Evolutionary conservation across 2,888 invertebrate genomes (phyloP).

Genomic region (Perizoma affinitatum): DNA sequence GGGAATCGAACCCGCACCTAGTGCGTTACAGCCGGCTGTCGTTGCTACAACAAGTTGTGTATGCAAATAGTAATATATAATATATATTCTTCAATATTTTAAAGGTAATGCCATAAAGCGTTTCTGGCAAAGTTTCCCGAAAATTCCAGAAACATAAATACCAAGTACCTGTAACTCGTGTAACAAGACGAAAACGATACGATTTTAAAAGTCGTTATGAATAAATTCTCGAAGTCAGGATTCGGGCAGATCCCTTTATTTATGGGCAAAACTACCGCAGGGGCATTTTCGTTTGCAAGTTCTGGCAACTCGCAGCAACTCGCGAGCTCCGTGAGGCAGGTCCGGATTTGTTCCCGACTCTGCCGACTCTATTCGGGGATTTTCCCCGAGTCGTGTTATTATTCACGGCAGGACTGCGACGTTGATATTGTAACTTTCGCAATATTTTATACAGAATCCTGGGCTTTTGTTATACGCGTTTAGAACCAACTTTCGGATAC

Average conservation of each 20-base stretch:
- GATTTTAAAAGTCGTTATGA: conserved; percentile 45
- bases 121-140: conserved; percentile 7
- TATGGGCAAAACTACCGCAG: conserved; percentile 50
- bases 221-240: conserved; percentile 46
- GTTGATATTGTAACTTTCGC: conserved; percentile 52
- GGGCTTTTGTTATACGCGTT: conserved; percentile 42
- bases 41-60: no score
- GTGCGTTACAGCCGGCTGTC: no score
- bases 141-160: conserved; percentile 33
- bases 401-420: conserved; percentile 44
- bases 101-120: no score
- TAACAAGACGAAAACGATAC: conserved; percentile 45
- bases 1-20: no score
- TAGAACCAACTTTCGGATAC: conserved; percentile 44
- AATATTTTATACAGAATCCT: conserved; percentile 50
- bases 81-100: no score
- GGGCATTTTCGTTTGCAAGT: conserved; percentile 50
- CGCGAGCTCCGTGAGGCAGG: conserved; percentile 46
- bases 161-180: conserved; percentile 21
- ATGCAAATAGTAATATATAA: no score
- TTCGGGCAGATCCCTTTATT: conserved; percentile 52
- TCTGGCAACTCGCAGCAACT: conserved; percentile 34
- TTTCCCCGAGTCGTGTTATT: conserved; percentile 40
- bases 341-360: conserved; percentile 49
- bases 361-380: conserved; percentile 38